Evolutionary conservation across 2,113 vertebrate species (phyloP).

Genomic region (Cranoglanis bouderius): DNA sequence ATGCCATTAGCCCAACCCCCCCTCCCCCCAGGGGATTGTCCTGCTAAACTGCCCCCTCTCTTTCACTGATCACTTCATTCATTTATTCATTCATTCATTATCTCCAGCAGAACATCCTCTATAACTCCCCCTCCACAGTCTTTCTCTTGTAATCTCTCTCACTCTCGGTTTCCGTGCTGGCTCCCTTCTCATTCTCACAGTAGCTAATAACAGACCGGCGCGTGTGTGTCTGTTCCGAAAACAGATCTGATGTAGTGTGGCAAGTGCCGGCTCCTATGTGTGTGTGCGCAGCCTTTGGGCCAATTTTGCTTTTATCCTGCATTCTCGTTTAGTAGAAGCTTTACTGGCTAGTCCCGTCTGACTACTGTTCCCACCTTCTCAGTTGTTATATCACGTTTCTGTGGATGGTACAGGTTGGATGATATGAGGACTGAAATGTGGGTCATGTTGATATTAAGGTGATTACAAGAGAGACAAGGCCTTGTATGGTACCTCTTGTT

Average conservation of each 20-base stretch:
- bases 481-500: slow-evolving; percentile 2
- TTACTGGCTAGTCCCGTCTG: neutral
- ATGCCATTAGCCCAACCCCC: slow-evolving; percentile 31
- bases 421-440: slow-evolving; percentile 9
- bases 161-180: neutral
- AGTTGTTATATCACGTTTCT: neutral
- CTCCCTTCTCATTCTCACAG: slow-evolving; percentile 12
- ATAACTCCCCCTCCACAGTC: slow-evolving; percentile 20
- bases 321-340: neutral
- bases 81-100: slow-evolving; percentile 59
- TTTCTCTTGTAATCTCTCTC: slow-evolving; percentile 24
- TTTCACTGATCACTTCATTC: slow-evolving; percentile 36
- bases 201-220: slow-evolving; percentile 23
- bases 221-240: slow-evolving; percentile 35
- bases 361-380: neutral
- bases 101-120: slow-evolving; percentile 60
- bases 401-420: neutral
- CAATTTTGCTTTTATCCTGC: slow-evolving; percentile 16
- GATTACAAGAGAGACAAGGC: slow-evolving; percentile 11
- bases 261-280: slow-evolving; percentile 25
- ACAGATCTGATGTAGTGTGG: slow-evolving; percentile 33
- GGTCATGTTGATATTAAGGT: slow-evolving; percentile 17
- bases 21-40: slow-evolving; percentile 43
- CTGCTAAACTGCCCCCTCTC: slow-evolving; percentile 16
- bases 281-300: slow-evolving; percentile 7